Evolutionary conservation across 2,113 vertebrate genomes (phyloP).

Genomic region (Charina bottae): DNA sequence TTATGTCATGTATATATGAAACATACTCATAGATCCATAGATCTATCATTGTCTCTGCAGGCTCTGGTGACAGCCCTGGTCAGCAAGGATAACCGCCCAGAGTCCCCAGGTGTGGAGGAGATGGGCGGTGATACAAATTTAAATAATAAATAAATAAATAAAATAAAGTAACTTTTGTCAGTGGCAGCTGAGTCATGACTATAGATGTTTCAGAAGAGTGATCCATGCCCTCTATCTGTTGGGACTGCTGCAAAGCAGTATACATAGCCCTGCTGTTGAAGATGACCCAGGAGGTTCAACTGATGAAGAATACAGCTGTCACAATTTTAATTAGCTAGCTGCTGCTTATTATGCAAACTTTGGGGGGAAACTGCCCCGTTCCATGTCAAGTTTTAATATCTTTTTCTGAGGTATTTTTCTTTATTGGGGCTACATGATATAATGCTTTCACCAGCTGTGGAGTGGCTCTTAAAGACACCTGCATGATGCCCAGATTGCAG

Average conservation of each 20-base stretch:
- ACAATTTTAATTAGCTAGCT: neutral
- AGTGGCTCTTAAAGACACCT: neutral
- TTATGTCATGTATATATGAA: neutral
- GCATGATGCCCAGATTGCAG: neutral
- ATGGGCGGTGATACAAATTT: no score
- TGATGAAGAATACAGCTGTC: neutral
- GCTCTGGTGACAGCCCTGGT: neutral
- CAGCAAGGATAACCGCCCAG: neutral
- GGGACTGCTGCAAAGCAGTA: neutral
- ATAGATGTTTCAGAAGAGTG: neutral
- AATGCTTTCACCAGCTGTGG: neutral
- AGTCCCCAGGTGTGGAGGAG: no score
- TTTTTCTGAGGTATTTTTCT: neutral
- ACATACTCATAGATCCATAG: neutral
- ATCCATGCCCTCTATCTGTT: neutral
- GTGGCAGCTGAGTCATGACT: neutral
- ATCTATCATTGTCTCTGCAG: neutral
- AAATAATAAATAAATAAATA: no score
- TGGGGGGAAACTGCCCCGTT: neutral
- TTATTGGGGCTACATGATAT: neutral
- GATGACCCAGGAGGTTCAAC: neutral
- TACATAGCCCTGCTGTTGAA: neutral
- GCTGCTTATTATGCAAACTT: neutral
- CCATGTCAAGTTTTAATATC: neutral
- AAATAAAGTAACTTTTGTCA: neutral